Percentiles rank a stretch among this genome's conserved stretches.
These are phyloP conservation scores for Helostoma temminkii DNA, from an alignment of 2,797 vertebrate species.

Conservation along the genomic window DNA sequence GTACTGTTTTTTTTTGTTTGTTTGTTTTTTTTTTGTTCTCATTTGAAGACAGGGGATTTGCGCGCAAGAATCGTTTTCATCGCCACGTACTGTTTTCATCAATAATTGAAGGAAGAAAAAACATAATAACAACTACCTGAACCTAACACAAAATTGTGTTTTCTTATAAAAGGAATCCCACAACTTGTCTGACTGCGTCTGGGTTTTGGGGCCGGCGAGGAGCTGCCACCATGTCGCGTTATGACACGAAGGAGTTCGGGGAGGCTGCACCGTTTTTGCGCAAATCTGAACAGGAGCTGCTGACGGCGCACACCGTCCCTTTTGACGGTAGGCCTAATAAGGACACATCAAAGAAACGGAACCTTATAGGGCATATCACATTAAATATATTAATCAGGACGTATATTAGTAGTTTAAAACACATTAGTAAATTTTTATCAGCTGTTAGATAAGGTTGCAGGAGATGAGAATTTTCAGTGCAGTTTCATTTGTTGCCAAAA, in stretches of 20 bases:
- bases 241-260: conserved; percentile 89
- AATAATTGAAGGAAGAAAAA: conserved; percentile 16
- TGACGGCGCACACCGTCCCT: conserved; percentile 84
- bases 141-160: conserved; percentile 57
- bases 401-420: not conserved
- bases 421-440: not conserved
- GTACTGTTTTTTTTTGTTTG: not conserved
- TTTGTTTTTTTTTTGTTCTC: not conserved
- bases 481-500: not conserved
- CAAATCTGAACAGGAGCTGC: conserved; percentile 88
- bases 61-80: conserved; percentile 11
- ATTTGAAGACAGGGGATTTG: conserved; percentile 23
- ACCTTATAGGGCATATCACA: not conserved
- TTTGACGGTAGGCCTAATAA: conserved; percentile 87
- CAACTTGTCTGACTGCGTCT: conserved; percentile 33
- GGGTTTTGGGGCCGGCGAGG: conserved; percentile 30
- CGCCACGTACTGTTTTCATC: conserved; percentile 11
- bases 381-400: not conserved
- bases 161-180: conserved; percentile 53
- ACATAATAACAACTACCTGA: conserved; percentile 22
- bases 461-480: not conserved
- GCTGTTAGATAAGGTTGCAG: not conserved
- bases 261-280: conserved; percentile 91
- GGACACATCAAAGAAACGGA: not conserved
- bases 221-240: conserved; percentile 81